Evolutionary conservation across 2,797 vertebrate species (phyloP).

Genomic region (Salarias fasciatus): DNA sequence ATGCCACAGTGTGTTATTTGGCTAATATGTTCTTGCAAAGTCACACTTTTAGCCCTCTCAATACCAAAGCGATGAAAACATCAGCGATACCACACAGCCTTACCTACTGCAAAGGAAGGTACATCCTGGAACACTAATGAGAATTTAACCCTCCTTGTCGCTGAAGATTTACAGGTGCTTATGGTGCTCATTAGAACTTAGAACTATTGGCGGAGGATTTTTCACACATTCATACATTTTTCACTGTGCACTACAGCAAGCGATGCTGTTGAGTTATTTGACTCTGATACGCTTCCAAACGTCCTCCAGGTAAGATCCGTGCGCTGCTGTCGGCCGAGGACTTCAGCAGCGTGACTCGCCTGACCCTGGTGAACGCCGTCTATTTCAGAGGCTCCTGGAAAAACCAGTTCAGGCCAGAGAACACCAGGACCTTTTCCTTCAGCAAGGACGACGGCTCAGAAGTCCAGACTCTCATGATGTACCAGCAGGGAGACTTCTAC

Average conservation of each 20-base stretch:
- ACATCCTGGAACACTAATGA: too few species aligned
- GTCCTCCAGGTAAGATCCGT: conserved; percentile 87
- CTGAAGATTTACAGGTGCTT: too few species aligned
- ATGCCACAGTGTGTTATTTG: too few species aligned
- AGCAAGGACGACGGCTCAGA: conserved; percentile 97
- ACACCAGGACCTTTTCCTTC: conserved; percentile 97
- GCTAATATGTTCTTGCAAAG: too few species aligned
- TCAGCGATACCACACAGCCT: too few species aligned
- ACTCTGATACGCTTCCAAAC: background rate
- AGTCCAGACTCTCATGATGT: conserved; percentile 99
- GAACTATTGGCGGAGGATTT: too few species aligned
- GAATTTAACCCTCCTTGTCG: too few species aligned
- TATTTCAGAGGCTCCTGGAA: conserved; percentile 99
- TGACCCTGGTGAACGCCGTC: conserved; percentile 92
- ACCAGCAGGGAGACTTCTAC: conserved; percentile 98
- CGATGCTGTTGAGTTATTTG: background rate
- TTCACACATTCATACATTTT: too few species aligned
- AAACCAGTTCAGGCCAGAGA: conserved; percentile 96
- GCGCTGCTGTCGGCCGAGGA: conserved; percentile 91
- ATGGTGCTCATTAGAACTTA: too few species aligned
- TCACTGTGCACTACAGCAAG: background rate
- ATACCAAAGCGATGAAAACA: too few species aligned
- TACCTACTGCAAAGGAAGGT: too few species aligned
- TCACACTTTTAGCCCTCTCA: too few species aligned
- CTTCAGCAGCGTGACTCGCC: conserved; percentile 88